Conservation (phyloP, 2,888 invertebrate genomes). For the Catocala sponsa region DNA sequence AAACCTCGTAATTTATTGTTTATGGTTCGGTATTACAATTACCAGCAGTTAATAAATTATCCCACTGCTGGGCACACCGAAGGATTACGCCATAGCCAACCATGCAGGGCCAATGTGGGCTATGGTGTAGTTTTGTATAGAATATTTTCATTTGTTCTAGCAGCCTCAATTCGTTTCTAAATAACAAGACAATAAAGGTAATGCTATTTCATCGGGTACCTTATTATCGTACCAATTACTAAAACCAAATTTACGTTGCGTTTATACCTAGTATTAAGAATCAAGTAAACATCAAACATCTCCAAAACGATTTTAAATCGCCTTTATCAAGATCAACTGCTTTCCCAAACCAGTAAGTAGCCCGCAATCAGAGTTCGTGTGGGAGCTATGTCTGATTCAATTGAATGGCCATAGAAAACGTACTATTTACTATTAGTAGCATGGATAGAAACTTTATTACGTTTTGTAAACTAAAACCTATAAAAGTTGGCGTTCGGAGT, state of each 20-base stretch:
- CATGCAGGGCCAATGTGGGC: too few relatives aligned
- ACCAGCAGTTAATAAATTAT: background rate
- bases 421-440: constrained; percentile 29
- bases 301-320: constrained; percentile 8
- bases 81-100: too few relatives aligned
- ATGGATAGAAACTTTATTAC: constrained; percentile 36
- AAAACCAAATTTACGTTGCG: too few relatives aligned
- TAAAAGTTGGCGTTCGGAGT: constrained; percentile 25
- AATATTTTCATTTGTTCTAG: too few relatives aligned
- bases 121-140: too few relatives aligned
- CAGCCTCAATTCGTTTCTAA: too few relatives aligned
- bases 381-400: constrained; percentile 33
- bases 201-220: too few relatives aligned
- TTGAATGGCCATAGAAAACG: constrained; percentile 19
- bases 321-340: constrained; percentile 21
- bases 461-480: constrained; percentile 32
- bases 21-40: too few relatives aligned
- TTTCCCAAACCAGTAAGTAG: constrained; percentile 11
- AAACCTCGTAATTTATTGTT: too few relatives aligned
- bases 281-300: background rate
- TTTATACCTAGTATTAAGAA: background rate
- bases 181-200: too few relatives aligned
- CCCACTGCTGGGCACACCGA: background rate
- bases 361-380: constrained; percentile 30
- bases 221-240: too few relatives aligned